These are phyloP conservation scores for Lithosia quadra DNA, from an alignment of 2,888 invertebrate species.

Conservation along the genomic window DNA sequence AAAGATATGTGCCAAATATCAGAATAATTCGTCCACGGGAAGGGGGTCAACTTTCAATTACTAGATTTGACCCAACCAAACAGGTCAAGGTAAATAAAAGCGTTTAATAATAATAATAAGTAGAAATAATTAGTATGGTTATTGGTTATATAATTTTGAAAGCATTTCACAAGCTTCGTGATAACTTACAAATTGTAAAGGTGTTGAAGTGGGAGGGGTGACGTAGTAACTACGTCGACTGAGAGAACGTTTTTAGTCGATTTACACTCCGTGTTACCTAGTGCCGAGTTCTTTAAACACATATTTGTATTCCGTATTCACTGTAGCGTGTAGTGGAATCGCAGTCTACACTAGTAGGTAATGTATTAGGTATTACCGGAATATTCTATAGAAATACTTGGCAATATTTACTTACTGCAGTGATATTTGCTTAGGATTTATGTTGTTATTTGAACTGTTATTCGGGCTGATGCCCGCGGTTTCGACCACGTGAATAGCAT, in stretches of 20 bases:
- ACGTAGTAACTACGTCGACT: neutral
- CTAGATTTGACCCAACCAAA: too few relatives aligned
- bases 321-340: conserved; percentile 33
- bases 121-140: too few relatives aligned
- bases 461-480: too few relatives aligned
- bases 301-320: conserved; percentile 18
- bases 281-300: conserved; percentile 16
- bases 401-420: conserved; percentile 37
- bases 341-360: conserved; percentile 24
- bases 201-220: neutral
- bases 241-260: conserved; percentile 20
- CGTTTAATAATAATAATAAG: too few relatives aligned
- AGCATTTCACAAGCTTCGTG: neutral
- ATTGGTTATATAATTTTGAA: neutral
- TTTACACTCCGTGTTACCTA: conserved; percentile 35
- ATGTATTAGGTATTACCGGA: conserved; percentile 13
- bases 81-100: too few relatives aligned
- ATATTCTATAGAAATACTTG: conserved; percentile 33
- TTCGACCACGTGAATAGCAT: too few relatives aligned
- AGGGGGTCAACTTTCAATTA: too few relatives aligned
- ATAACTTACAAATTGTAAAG: neutral
- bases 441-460: conserved; percentile 3
- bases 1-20: too few relatives aligned
- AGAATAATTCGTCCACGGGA: too few relatives aligned
- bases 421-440: conserved; percentile 22